These are phyloP conservation scores for Poeciliopsis turneri DNA, from an alignment of 2,797 vertebrate genomes.

Conservation along the genomic window DNA sequence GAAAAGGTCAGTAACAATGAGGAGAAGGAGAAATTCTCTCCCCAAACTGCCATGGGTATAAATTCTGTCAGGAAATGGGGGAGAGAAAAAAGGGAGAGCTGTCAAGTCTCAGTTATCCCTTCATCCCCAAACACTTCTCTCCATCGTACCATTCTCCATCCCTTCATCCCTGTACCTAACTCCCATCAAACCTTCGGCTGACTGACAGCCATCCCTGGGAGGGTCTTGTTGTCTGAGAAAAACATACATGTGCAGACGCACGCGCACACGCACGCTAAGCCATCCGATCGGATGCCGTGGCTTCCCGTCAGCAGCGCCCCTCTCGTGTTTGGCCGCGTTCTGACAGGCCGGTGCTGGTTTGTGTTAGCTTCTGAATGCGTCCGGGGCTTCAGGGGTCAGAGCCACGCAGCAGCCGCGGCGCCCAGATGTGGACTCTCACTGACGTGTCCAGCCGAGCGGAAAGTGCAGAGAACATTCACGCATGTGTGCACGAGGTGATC, in stretches of 20 bases:
- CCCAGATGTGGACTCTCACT: slow-evolving; percentile 70
- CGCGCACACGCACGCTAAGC: slow-evolving; percentile 8
- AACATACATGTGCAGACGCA: slow-evolving; percentile 25
- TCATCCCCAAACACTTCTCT: slow-evolving; percentile 61
- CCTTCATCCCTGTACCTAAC: slow-evolving; percentile 60
- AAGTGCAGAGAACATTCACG: slow-evolving; percentile 40
- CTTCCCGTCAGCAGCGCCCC: slow-evolving; percentile 51
- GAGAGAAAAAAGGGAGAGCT: slow-evolving; percentile 56
- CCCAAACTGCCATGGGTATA: slow-evolving; percentile 46
- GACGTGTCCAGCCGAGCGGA: slow-evolving; percentile 63
- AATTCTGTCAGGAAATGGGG: slow-evolving; percentile 42
- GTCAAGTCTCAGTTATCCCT: slow-evolving; percentile 69
- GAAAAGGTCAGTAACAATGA: slow-evolving; percentile 60
- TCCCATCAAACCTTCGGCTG: slow-evolving; percentile 60
- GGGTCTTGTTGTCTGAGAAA: slow-evolving; percentile 52
- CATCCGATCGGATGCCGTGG: slow-evolving; percentile 54
- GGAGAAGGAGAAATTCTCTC: slow-evolving; percentile 34
- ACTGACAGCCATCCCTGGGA: slow-evolving; percentile 75
- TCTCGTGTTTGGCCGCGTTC: slow-evolving; percentile 58
- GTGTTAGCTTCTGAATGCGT: slow-evolving; percentile 51
- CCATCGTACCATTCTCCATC: slow-evolving; percentile 55
- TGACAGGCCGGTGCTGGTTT: slow-evolving; percentile 68
- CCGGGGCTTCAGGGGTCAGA: slow-evolving; percentile 63
- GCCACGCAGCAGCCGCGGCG: slow-evolving; percentile 32
- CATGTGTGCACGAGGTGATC: slow-evolving; percentile 53